phyloP scores from a whole-genome alignment of 2,113 vertebrate genomes.

The Gymnorhina tibicen region DNA sequence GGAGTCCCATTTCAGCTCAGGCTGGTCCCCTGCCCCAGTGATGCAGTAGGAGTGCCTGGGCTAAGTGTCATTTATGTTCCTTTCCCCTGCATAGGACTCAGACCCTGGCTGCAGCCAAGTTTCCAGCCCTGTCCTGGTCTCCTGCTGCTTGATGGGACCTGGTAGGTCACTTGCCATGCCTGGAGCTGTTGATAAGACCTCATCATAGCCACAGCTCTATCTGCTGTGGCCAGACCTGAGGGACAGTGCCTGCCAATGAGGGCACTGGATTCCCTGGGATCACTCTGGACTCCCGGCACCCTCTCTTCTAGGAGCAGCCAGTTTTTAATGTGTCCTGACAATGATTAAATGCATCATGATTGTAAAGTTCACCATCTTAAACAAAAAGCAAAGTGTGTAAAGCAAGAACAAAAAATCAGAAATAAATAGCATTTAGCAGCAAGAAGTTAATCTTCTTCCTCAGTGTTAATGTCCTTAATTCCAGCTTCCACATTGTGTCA shows the following conservation, averaged over 20 bases:
- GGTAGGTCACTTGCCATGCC: background rate
- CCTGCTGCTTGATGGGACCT: background rate
- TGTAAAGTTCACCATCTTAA: background rate
- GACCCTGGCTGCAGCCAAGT: background rate
- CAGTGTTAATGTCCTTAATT: background rate
- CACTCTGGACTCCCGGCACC: background rate
- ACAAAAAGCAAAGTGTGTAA: background rate
- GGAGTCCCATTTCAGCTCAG: background rate
- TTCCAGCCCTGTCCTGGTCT: background rate
- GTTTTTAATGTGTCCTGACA: background rate
- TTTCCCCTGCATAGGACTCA: background rate
- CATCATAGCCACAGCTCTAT: accelerated
- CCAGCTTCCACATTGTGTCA: background rate
- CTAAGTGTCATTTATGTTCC: too few relatives aligned
- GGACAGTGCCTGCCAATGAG: background rate
- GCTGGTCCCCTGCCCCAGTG: too few relatives aligned
- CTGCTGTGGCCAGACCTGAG: background rate
- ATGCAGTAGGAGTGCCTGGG: background rate
- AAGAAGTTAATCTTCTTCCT: background rate
- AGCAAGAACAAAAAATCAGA: background rate
- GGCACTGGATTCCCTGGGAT: background rate
- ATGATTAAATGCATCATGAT: background rate
- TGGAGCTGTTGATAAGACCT: background rate
- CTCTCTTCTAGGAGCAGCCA: background rate
- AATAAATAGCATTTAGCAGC: background rate